Evolutionary conservation across 2,113 vertebrate genomes (phyloP).

Genomic region (Megaceryle maxima): DNA sequence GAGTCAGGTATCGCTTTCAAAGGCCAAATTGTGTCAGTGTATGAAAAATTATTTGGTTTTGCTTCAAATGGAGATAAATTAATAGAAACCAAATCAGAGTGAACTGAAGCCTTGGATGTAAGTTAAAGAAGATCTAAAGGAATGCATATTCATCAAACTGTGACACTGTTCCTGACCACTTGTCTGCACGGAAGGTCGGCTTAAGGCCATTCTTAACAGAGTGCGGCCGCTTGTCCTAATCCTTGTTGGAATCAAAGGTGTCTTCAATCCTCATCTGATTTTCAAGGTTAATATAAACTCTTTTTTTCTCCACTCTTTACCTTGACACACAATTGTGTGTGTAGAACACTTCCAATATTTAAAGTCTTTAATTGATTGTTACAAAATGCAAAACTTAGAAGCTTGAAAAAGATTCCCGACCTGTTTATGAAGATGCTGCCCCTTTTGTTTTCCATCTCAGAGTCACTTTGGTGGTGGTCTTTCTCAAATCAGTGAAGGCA

Average conservation of each 20-base stretch:
- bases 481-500: background rate
- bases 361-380: background rate
- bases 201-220: background rate
- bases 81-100: background rate
- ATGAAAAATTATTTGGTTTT: conserved; percentile 5
- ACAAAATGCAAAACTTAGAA: background rate
- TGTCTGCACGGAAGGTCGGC: background rate
- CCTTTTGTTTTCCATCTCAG: background rate
- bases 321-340: background rate
- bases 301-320: background rate
- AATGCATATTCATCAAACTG: conserved; percentile 22
- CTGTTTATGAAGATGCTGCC: background rate
- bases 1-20: background rate
- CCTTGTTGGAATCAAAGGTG: background rate
- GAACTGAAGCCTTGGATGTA: background rate
- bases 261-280: background rate
- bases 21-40: background rate
- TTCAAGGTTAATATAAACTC: background rate
- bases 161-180: background rate
- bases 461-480: background rate
- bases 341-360: background rate
- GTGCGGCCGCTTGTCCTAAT: background rate
- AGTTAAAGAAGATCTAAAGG: conserved; percentile 20
- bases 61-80: conserved; percentile 31
- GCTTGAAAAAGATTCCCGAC: background rate